Percentiles rank a stretch among this genome's conserved stretches.
These are phyloP conservation scores for Clusia tigrina DNA, from an alignment of 2,888 invertebrate species.

Conservation along the genomic window DNA sequence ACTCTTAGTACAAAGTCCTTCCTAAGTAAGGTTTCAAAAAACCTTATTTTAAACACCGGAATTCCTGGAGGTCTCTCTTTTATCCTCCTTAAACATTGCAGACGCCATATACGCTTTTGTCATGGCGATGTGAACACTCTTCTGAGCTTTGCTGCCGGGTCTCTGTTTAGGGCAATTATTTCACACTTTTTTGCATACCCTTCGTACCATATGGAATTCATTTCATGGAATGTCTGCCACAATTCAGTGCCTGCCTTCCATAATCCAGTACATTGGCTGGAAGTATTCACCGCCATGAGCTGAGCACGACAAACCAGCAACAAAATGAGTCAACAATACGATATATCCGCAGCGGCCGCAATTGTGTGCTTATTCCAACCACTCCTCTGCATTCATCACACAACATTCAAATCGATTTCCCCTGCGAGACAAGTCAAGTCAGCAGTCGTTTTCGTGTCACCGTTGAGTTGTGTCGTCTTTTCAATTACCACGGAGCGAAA, in stretches of 20 bases:
- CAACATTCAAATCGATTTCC: conserved; percentile 23
- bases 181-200: too few species aligned
- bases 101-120: too few species aligned
- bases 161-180: too few species aligned
- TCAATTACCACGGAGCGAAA: conserved; percentile 30
- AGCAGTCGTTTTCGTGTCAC: conserved; percentile 59
- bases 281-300: not conserved
- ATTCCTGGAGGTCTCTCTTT: too few species aligned
- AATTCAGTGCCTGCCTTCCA: not conserved
- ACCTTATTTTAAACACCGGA: too few species aligned
- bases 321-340: conserved; percentile 18
- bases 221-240: too few species aligned
- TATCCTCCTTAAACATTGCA: too few species aligned
- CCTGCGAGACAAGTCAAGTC: conserved; percentile 5
- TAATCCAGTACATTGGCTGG: not conserved
- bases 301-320: not conserved
- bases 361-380: conserved; percentile 25
- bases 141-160: too few species aligned
- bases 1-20: too few species aligned
- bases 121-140: too few species aligned
- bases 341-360: conserved; percentile 10
- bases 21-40: too few species aligned
- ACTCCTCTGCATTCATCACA: conserved; percentile 24
- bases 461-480: conserved; percentile 50
- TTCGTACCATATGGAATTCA: too few species aligned